phyloP scores from a whole-genome alignment of 1,140 invertebrate species.

The Penaeus vannamei region DNA sequence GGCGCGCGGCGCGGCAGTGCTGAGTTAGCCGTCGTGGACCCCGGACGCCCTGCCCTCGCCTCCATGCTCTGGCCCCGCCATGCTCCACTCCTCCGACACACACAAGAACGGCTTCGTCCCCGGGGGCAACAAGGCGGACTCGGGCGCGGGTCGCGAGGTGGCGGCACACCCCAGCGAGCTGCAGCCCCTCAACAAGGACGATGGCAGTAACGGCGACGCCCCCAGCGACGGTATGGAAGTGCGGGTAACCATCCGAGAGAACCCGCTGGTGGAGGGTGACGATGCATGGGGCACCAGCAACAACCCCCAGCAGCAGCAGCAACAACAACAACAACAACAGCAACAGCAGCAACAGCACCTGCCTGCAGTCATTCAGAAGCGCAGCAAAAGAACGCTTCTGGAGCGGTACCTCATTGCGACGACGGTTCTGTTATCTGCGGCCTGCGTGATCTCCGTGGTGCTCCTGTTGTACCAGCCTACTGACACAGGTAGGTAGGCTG shows the following conservation, averaged over 20 bases:
- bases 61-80: slow-evolving; percentile 58
- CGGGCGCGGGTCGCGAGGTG: slow-evolving; percentile 2
- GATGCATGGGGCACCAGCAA: slow-evolving; percentile 24
- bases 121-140: slow-evolving; percentile 53
- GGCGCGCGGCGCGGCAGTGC: slow-evolving; percentile 45
- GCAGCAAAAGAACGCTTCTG: no score
- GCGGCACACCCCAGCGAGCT: slow-evolving; percentile 52
- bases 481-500: slow-evolving; percentile 3
- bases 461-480: slow-evolving; percentile 22
- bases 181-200: slow-evolving; percentile 49
- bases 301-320: slow-evolving; percentile 21
- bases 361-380: no score
- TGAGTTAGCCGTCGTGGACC: slow-evolving; percentile 52
- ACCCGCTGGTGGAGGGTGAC: slow-evolving; percentile 47
- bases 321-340: slow-evolving; percentile 36
- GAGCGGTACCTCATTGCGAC: no score
- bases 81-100: slow-evolving; percentile 56
- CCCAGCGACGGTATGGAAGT: slow-evolving; percentile 45
- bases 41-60: slow-evolving; percentile 40
- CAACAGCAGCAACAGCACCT: slow-evolving; percentile 46
- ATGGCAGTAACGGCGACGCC: slow-evolving; percentile 17
- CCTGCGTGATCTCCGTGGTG: background rate
- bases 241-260: slow-evolving; percentile 55
- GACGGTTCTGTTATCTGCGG: no score
- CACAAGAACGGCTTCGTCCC: slow-evolving; percentile 64